phyloP scores from a whole-genome alignment of 2,888 invertebrate genomes.

The Arrhopalites spinosus region DNA sequence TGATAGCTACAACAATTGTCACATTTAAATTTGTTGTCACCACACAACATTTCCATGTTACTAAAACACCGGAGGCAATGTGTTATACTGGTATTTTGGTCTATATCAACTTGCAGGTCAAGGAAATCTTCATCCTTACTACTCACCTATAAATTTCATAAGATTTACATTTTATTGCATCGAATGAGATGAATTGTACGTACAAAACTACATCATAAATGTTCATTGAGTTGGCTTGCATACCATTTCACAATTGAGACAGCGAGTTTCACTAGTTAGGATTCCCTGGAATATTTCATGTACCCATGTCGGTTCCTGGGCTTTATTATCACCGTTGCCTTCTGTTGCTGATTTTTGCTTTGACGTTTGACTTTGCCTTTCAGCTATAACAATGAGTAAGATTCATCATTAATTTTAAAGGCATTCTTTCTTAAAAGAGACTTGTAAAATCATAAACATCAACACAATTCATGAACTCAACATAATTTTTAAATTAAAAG shows the following conservation, averaged over 20 bases:
- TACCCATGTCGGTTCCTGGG: conserved; percentile 94
- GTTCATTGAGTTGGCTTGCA: neutral
- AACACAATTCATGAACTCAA: neutral
- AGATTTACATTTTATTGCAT: neutral
- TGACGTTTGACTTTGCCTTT: conserved; percentile 64
- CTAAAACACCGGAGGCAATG: conserved; percentile 97
- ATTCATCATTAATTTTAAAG: conserved; percentile 2
- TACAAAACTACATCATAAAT: neutral
- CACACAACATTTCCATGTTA: conserved; percentile 97
- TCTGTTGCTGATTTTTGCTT: conserved; percentile 41
- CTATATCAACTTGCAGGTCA: conserved; percentile 98
- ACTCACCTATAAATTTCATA: conserved; percentile 66
- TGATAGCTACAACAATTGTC: conserved; percentile 99
- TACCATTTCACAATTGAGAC: conserved; percentile 99
- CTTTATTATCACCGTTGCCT: conserved; percentile 43
- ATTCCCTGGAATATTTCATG: conserved; percentile 99
- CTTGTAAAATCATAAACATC: too few relatives aligned
- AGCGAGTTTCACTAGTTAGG: conserved; percentile 97
- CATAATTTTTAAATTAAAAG: neutral
- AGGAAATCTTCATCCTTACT: conserved; percentile 99
- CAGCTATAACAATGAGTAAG: conserved; percentile 64
- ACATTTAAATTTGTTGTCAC: conserved; percentile 99
- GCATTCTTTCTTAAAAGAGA: neutral
- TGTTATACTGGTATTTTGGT: conserved; percentile 98
- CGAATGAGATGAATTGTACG: neutral